Percentiles rank a stretch among this genome's conserved stretches.
Conservation (phyloP, 2,888 invertebrate species). For the Aporophyla lueneburgensis region DNA sequence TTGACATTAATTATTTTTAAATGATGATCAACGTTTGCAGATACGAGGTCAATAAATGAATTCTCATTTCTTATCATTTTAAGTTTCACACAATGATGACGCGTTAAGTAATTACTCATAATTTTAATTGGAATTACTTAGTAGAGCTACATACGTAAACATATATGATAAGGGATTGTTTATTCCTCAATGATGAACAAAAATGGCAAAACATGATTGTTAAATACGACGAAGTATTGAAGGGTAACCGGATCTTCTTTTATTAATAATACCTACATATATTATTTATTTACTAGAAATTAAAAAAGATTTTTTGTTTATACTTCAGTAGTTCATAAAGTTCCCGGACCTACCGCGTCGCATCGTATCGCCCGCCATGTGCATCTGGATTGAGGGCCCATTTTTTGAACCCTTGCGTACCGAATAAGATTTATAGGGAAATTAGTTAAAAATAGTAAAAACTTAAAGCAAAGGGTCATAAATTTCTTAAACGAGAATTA, state of each 20-base stretch:
- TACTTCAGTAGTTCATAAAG: too few species aligned
- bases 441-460: too few species aligned
- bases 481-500: too few species aligned
- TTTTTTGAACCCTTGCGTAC: too few species aligned
- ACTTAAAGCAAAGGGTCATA: too few species aligned
- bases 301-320: too few species aligned
- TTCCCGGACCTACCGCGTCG: background rate
- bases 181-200: constrained; percentile 7
- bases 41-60: constrained; percentile 19
- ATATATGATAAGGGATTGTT: constrained; percentile 33
- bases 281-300: too few species aligned
- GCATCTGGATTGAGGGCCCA: too few species aligned
- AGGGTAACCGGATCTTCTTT: background rate
- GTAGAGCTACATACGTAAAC: constrained; percentile 24
- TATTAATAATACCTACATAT: background rate
- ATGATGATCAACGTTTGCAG: background rate
- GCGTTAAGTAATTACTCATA: constrained; percentile 9
- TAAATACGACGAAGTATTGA: background rate
- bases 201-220: constrained; percentile 1
- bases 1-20: constrained; percentile 1
- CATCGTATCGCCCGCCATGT: background rate
- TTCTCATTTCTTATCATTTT: constrained; percentile 31
- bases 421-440: too few species aligned
- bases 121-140: constrained; percentile 25
- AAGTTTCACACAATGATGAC: constrained; percentile 20